Base-by-base conservation (phyloP, 2,888 invertebrate genomes). In the Ormia ochracea region DNA sequence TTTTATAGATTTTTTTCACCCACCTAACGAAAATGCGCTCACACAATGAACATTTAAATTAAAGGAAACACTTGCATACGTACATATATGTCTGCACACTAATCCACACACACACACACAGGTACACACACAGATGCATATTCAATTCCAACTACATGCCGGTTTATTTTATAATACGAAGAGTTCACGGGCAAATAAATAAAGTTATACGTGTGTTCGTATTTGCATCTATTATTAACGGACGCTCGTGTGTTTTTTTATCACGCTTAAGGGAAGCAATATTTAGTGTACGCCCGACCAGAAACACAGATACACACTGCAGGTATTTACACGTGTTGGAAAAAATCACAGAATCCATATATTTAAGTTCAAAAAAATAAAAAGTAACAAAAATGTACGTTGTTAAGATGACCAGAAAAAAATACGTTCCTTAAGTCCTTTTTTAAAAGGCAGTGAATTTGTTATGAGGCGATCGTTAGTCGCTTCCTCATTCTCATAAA, bases 131-230 rank as follows among this genome's bases (percentile, higher is more conserved):
- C n/a, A n/a, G n/a, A n/a, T 31, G 43, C 21, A 61, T 43, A n/a
- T 31, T n/a, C 7, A 63, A 23, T 38, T 23, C 52, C 33, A 28
- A 54, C 26, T 69, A 76, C 21, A 76, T 69, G 76, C 76, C 76
- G 76, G 61, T 69, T 69, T 63, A 43, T 17, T 69, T 76, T 63
- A 65, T 56, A 58, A 36, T 65, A 54, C 63, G 59, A 69, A 69
- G 54, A 76, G 69, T 76, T 76, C 76, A 76, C 48, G 76, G 76
- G 48, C 76, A 76, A 38, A 9, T 54, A 28, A 48, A 56, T 74
- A 48, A 61, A 61, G 68, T 19, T 48, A 12, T 26, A 4, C 14
- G 12, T 50, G 12, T 59, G 17, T 50, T 31, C 41, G 66, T 14
- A 23, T 43, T 2, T 54, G 33, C 48, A 45, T 48, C 50, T 38